Conservation (phyloP, 2,113 vertebrate species). For the Lycaon pictus region DNA sequence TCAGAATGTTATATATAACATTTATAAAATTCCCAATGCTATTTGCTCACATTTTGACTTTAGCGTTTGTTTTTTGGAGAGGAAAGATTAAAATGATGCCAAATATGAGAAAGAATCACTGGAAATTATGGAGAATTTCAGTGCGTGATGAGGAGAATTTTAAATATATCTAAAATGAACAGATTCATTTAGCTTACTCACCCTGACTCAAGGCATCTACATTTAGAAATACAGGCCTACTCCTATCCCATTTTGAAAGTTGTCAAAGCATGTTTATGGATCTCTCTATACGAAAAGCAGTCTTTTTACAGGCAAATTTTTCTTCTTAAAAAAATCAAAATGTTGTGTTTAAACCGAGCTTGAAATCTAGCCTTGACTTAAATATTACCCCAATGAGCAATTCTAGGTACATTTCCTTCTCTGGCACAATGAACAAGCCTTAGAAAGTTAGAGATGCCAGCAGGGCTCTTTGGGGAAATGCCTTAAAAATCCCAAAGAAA, state of each 20-base stretch:
- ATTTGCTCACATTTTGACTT: background rate
- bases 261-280: constrained; percentile 63
- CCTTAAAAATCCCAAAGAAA: background rate
- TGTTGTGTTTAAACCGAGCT: constrained; percentile 57
- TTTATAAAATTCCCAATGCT: background rate
- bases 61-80: background rate
- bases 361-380: constrained; percentile 70
- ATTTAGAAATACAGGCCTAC: background rate
- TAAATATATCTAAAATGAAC: background rate
- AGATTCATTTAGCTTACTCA: background rate
- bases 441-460: constrained; percentile 2
- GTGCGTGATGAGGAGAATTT: background rate
- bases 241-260: constrained; percentile 20
- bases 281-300: constrained; percentile 51
- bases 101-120: background rate
- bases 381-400: constrained; percentile 76
- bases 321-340: constrained; percentile 63
- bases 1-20: background rate
- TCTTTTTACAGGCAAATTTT: constrained; percentile 56
- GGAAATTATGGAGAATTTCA: constrained; percentile 38
- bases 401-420: constrained; percentile 64
- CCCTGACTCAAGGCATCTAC: no score
- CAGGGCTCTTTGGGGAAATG: constrained; percentile 1
- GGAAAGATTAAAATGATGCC: background rate
- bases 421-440: background rate